phyloP scores from a whole-genome alignment of 2,888 invertebrate genomes.

The Apoda limacodes region DNA sequence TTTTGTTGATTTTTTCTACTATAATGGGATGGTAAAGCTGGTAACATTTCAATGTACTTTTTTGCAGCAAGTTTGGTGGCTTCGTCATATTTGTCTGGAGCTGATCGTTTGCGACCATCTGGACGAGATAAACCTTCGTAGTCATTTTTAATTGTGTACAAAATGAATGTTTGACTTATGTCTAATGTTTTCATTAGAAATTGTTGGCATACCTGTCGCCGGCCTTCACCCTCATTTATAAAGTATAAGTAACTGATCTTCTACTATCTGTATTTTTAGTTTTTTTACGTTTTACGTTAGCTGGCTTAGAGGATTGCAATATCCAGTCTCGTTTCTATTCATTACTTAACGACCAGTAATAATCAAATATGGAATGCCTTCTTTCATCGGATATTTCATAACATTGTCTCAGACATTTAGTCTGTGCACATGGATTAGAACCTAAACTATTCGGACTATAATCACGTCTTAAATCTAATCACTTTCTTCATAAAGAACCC shows the following conservation, averaged over 20 bases:
- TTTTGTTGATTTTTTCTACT: conserved; percentile 6
- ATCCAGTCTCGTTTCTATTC: conserved; percentile 15
- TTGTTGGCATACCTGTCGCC: conserved; percentile 16
- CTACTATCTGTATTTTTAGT: conserved; percentile 8
- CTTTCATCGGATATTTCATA: conserved; percentile 15
- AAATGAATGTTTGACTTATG: conserved; percentile 15
- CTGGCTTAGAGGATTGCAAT: conserved; percentile 9
- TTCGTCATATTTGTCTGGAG: conserved; percentile 9
- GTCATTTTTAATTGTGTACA: conserved; percentile 12
- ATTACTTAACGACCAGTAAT: conserved; percentile 10
- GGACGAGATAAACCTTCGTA: conserved; percentile 10
- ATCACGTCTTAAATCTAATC: too few relatives aligned
- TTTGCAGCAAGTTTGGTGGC: conserved; percentile 9
- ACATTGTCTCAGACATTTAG: conserved; percentile 14
- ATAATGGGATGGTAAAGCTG: conserved; percentile 8
- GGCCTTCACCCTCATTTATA: conserved; percentile 17
- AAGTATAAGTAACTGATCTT: conserved; percentile 14
- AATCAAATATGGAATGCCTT: conserved; percentile 11
- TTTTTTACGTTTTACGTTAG: conserved; percentile 8
- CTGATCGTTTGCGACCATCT: conserved; percentile 10
- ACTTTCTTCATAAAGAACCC: too few relatives aligned
- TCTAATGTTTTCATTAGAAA: conserved; percentile 16
- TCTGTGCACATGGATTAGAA: conserved; percentile 9
- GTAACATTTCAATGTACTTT: conserved; percentile 8
- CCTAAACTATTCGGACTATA: too few relatives aligned